phyloP scores from a whole-genome alignment of 2,888 invertebrate species.

The Aphodius granarius region DNA sequence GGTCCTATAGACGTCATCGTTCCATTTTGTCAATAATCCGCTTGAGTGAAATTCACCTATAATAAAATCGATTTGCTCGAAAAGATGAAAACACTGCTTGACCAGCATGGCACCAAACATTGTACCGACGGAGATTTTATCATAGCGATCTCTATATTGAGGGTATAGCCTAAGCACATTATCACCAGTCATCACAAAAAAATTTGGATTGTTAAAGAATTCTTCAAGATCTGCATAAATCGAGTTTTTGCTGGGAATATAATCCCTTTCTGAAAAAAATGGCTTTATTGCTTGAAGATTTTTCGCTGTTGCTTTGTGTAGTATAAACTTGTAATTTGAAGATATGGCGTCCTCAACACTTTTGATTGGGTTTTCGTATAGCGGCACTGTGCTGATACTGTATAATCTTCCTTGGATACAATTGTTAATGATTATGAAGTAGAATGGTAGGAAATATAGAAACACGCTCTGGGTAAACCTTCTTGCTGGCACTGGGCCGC shows the following conservation, averaged over 20 bases:
- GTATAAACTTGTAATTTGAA: neutral
- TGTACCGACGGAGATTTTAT: neutral
- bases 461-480: neutral
- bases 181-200: neutral
- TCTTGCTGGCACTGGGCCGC: neutral
- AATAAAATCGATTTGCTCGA: neutral
- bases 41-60: neutral
- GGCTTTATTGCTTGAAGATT: neutral
- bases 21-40: neutral
- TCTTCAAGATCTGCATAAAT: neutral
- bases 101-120: neutral
- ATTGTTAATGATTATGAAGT: neutral
- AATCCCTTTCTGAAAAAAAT: neutral
- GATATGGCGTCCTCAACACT: neutral
- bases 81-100: neutral
- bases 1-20: neutral
- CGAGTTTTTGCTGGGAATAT: neutral
- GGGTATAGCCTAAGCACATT: neutral
- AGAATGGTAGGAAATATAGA: neutral
- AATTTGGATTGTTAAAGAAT: neutral
- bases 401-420: neutral
- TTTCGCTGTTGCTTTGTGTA: neutral
- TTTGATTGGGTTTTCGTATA: neutral
- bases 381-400: neutral
- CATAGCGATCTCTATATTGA: neutral